Percentiles rank a stretch among this genome's conserved stretches.
These are phyloP conservation scores for Rynchops niger DNA, from an alignment of 2,113 vertebrate genomes.

Conservation along the genomic window DNA sequence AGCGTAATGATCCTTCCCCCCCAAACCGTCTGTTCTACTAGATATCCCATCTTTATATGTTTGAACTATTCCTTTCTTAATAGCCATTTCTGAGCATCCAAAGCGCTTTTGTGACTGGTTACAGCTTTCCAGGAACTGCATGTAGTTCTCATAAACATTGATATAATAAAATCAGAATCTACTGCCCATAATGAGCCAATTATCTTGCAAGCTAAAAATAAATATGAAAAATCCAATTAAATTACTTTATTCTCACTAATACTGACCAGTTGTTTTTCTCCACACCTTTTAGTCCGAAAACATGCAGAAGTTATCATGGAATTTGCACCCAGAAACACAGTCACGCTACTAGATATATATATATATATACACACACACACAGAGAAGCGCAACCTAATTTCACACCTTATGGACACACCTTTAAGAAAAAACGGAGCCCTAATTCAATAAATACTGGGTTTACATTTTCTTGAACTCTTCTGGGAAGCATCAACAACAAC, in stretches of 20 bases:
- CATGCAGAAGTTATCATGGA: not conserved
- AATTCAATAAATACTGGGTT: not conserved
- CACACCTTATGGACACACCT: not conserved
- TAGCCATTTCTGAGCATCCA: not conserved
- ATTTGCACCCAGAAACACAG: not conserved
- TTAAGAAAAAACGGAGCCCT: not conserved
- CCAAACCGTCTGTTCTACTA: not conserved
- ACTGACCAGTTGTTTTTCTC: not conserved
- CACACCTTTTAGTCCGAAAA: not conserved
- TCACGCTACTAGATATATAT: not conserved
- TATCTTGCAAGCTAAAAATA: slow-evolving; percentile 33
- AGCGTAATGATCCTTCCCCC: not conserved
- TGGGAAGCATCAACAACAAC: not conserved
- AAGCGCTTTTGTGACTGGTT: not conserved
- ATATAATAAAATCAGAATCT: slow-evolving; percentile 9
- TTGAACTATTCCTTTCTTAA: not conserved
- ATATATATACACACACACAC: not conserved
- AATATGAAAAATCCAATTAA: slow-evolving; percentile 19
- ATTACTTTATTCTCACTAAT: not conserved
- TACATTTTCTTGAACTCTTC: not conserved
- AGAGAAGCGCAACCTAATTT: not conserved
- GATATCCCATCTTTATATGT: not conserved
- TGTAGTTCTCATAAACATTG: not conserved
- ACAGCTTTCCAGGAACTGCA: not conserved
- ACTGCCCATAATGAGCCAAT: slow-evolving; percentile 20